Evolutionary conservation across 2,113 vertebrate species (phyloP).

Genomic region (Platysteira castanea): DNA sequence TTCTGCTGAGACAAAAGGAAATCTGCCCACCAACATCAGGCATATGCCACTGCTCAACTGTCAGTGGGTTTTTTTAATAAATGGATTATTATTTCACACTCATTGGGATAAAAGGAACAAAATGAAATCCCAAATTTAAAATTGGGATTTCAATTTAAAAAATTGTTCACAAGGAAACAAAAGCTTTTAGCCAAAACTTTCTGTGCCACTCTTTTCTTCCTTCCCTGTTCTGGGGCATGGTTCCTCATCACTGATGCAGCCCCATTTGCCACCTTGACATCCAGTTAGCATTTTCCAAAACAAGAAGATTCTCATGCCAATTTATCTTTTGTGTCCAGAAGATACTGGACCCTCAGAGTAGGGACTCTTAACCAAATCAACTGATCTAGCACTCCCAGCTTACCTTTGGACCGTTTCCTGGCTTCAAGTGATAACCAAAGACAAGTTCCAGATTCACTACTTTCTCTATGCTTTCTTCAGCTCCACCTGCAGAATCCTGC

Average conservation of each 20-base stretch:
- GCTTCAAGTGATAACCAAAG: constrained; percentile 96
- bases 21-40: neutral
- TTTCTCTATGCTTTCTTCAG: constrained; percentile 82
- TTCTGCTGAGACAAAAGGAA: neutral
- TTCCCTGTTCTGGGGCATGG: neutral
- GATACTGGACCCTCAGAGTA: neutral
- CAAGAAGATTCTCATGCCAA: neutral
- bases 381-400: neutral
- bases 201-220: neutral
- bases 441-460: constrained; percentile 90
- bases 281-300: neutral
- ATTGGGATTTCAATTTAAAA: neutral
- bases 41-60: neutral
- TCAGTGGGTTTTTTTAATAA: neutral
- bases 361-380: neutral
- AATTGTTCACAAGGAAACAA: neutral
- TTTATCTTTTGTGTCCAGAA: neutral
- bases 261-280: neutral
- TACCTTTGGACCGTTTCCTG: constrained; percentile 86
- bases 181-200: neutral
- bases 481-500: constrained; percentile 81
- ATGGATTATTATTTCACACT: neutral
- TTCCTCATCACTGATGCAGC: neutral
- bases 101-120: neutral
- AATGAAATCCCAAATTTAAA: neutral